A percentile compares a stretch with the other conserved stretches of the same genome.
phyloP scores from a whole-genome alignment of 2,797 vertebrate genomes.

The Amniataba percoides region DNA sequence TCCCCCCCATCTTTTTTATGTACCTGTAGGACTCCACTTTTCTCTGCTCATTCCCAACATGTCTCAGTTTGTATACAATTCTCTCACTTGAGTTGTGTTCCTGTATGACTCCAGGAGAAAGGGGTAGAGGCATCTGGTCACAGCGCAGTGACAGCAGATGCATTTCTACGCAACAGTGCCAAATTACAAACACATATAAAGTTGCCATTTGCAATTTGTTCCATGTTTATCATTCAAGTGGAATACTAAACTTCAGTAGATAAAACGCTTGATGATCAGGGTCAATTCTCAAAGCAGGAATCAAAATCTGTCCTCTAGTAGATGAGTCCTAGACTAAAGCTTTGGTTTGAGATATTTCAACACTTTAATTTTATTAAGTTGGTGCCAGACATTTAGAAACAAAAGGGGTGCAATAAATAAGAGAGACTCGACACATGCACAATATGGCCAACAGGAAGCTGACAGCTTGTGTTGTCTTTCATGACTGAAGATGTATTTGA shows the following conservation, averaged over 20 bases:
- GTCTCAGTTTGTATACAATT: background rate
- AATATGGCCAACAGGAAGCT: conserved; percentile 7
- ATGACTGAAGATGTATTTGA: conserved; percentile 25
- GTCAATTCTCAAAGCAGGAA: conserved; percentile 9
- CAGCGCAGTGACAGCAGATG: background rate
- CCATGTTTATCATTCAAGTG: background rate
- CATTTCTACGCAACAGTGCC: background rate
- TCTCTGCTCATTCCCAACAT: background rate
- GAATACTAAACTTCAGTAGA: conserved; percentile 8
- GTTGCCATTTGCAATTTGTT: background rate
- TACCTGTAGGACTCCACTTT: background rate
- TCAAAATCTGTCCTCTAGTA: background rate
- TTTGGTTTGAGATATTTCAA: conserved; percentile 22
- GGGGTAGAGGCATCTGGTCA: background rate
- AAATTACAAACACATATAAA: background rate
- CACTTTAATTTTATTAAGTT: conserved; percentile 22
- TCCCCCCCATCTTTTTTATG: background rate
- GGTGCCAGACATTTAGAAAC: conserved; percentile 7
- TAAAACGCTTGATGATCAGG: conserved; percentile 19
- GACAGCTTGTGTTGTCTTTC: conserved; percentile 21
- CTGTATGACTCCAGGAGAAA: background rate
- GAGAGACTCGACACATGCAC: conserved; percentile 9
- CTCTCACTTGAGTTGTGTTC: background rate
- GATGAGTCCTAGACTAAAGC: conserved; percentile 7
- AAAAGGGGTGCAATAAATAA: conserved; percentile 17